Conservation (phyloP, 1,140 invertebrate species). For the Drosophila chauvacae region DNA sequence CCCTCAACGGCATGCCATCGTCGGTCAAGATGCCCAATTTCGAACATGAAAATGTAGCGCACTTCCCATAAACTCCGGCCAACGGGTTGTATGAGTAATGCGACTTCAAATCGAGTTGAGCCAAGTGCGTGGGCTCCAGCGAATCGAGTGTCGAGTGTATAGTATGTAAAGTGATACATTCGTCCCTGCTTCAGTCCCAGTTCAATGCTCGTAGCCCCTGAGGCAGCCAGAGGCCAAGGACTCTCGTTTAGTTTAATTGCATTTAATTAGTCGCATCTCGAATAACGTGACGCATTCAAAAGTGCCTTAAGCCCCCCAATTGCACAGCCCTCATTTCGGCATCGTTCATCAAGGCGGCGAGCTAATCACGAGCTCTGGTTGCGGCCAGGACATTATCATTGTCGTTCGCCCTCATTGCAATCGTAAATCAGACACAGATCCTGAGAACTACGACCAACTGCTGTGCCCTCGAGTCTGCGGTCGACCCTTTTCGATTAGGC, state of each 20-base stretch:
- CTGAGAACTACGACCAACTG: constrained; percentile 37
- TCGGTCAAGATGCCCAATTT: constrained; percentile 38
- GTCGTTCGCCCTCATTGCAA: constrained; percentile 50
- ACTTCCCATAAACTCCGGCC: constrained; percentile 32
- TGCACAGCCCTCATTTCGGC: constrained; percentile 24
- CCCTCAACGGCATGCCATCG: constrained; percentile 25
- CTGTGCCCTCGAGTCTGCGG: constrained; percentile 51
- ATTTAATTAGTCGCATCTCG: constrained; percentile 62
- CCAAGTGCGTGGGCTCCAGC: constrained; percentile 11
- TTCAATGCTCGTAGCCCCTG: constrained; percentile 48
- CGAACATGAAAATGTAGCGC: constrained; percentile 19
- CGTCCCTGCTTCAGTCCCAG: constrained; percentile 2
- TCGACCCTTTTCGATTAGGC: constrained; percentile 74
- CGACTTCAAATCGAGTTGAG: constrained; percentile 12
- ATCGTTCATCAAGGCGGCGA: constrained; percentile 21
- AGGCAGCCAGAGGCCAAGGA: constrained; percentile 46
- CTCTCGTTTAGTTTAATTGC: constrained; percentile 55
- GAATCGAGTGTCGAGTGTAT: constrained; percentile 5
- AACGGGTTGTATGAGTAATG: constrained; percentile 69
- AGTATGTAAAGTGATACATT: constrained; percentile 30
- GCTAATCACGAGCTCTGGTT: constrained; percentile 36
- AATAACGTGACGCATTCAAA: constrained; percentile 43
- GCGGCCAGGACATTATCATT: constrained; percentile 50
- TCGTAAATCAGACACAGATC: constrained; percentile 67
- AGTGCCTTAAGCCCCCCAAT: constrained; percentile 43